Conservation (phyloP, 2,797 vertebrate species). For the Limnodromus scolopaceus region DNA sequence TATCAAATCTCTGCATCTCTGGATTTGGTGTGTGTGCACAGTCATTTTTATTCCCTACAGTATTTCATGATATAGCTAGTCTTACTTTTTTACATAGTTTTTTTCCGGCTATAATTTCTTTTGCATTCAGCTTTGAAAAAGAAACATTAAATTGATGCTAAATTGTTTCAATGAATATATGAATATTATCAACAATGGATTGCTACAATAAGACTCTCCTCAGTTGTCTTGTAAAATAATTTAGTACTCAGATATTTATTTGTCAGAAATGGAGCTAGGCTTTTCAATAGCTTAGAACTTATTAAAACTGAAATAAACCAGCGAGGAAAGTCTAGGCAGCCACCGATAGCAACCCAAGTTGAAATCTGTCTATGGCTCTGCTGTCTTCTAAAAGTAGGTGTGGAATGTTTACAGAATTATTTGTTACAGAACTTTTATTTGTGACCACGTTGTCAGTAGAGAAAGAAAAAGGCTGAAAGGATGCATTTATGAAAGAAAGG, state of each 20-base stretch:
- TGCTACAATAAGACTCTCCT: neutral
- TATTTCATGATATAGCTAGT: neutral
- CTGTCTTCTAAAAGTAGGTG: neutral
- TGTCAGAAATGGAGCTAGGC: neutral
- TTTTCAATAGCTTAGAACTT: neutral
- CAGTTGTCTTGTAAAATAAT: neutral
- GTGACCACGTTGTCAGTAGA: neutral
- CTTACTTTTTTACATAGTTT: neutral
- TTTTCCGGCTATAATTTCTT: neutral
- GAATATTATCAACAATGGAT: neutral
- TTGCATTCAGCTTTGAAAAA: neutral
- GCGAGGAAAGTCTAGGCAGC: neutral
- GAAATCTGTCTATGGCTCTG: neutral
- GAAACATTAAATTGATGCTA: neutral
- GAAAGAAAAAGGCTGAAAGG: neutral
- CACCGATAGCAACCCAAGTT: neutral
- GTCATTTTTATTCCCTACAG: neutral
- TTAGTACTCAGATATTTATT: neutral
- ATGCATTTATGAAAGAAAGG: neutral
- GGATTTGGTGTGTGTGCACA: neutral
- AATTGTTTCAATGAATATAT: neutral
- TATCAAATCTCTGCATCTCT: neutral
- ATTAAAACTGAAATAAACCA: neutral
- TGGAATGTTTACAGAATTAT: neutral
- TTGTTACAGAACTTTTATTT: neutral